A percentile compares a stretch with the other conserved stretches of the same genome.
Conservation (phyloP, 2,888 invertebrate genomes). For the Noctua comes region DNA sequence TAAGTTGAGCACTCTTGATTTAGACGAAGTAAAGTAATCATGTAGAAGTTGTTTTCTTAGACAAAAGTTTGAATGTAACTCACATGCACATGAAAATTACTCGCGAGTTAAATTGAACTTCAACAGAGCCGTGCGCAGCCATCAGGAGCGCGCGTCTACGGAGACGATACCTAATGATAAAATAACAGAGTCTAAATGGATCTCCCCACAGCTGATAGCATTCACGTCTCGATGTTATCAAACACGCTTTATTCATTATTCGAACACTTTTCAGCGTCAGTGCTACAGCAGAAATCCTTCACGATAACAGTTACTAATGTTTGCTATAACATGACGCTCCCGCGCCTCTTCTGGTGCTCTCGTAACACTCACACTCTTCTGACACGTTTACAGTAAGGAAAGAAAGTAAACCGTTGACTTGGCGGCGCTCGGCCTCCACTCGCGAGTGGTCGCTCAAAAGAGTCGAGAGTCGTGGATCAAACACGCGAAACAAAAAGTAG, state of each 20-base stretch:
- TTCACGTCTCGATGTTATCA: not conserved
- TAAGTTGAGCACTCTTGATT: too few relatives aligned
- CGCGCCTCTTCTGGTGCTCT: not conserved
- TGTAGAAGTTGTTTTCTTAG: not conserved
- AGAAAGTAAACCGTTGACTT: not conserved
- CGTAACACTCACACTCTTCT: too few relatives aligned
- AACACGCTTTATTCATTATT: not conserved
- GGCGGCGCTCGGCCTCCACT: not conserved
- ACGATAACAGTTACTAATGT: not conserved
- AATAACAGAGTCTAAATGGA: conserved; percentile 31
- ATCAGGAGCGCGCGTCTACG: not conserved
- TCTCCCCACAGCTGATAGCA: not conserved
- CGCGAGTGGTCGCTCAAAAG: not conserved
- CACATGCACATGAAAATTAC: not conserved
- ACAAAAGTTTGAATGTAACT: not conserved
- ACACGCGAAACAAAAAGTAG: not conserved
- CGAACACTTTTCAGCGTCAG: not conserved
- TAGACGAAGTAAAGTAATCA: not conserved
- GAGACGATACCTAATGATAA: conserved; percentile 25
- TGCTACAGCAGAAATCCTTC: not conserved
- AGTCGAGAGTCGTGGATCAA: not conserved
- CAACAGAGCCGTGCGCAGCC: conserved; percentile 1
- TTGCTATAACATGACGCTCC: not conserved
- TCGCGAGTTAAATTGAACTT: conserved; percentile 10
- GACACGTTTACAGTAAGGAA: not conserved